These are phyloP conservation scores for Festucalex cinctus DNA, from an alignment of 2,113 vertebrate species.

Conservation along the genomic window DNA sequence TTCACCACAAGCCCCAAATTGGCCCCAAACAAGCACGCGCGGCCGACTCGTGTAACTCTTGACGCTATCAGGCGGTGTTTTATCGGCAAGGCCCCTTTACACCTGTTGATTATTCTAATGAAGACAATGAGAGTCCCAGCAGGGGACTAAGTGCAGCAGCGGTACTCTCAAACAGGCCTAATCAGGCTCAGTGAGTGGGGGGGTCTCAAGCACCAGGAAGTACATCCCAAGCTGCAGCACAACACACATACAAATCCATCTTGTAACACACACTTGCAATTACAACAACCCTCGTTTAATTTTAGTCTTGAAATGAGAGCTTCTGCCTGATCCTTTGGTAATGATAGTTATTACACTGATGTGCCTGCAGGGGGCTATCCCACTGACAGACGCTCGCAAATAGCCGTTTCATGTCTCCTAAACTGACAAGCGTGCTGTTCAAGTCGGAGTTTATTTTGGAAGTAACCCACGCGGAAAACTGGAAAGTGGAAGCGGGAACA, in stretches of 20 bases:
- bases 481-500: not conserved
- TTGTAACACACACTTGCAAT: not conserved
- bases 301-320: not conserved
- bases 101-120: constrained; percentile 48
- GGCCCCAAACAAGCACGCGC: not conserved
- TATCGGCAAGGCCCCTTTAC: not conserved
- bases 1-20: not conserved
- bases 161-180: constrained; percentile 50
- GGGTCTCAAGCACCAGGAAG: constrained; percentile 4
- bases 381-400: not conserved
- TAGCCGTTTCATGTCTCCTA: not conserved
- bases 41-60: not conserved
- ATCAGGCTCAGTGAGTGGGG: constrained; percentile 34
- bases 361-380: not conserved
- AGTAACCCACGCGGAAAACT: not conserved
- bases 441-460: not conserved
- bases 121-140: constrained; percentile 55
- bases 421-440: not conserved
- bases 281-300: not conserved
- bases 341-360: constrained; percentile 3
- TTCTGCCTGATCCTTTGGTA: not conserved
- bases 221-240: not conserved
- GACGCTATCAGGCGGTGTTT: not conserved
- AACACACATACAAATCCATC: not conserved
- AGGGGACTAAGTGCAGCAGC: constrained; percentile 52